Evolutionary conservation across 2,888 invertebrate species (phyloP), one percentile per base, ranked within the genome.

Genomic region (Lithophane leautieri): DNA sequence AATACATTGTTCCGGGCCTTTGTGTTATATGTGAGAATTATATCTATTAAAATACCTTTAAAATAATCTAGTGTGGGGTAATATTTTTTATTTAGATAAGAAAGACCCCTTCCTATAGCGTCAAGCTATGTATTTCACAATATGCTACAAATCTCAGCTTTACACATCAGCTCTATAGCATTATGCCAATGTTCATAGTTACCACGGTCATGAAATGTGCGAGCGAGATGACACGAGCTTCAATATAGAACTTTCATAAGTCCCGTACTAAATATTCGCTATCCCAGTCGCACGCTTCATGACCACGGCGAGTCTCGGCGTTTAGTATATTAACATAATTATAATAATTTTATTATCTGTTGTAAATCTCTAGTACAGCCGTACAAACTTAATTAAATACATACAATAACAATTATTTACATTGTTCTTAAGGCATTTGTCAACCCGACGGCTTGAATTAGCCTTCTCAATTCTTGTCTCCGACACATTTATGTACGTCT

Each of bases 381-480:
- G 76, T 75, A 79, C 78, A 83, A 88, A 89, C 88, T 82, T 87
- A 89, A 84, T 89, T 85, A 88, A 84, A 86, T 82, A 78, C 78
- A 88, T 88, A 88, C 86, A 83, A 87, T 87, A 86, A 89, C 86
- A 85, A 89, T 89, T 91, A 93, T 93, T 89, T 92, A 93, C 92
- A 92, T 89, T 82, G 86, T 85, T 87, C 70, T 76, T 92, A 92
- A 93, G 92, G 92, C 92, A 90, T 90, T 88, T 85, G 74, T 81
- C 80, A 70, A 82, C 63, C 81, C 78, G 73, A 66, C 56, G 66
- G 72, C 77, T 62, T 70, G 68, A 42, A 65, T 62, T 61, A 63
- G 78, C 81, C 72, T 72, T 65, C 60, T 28, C 54, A 47, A 65
- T 80, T 75, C 70, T 75, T 67, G 54, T 72, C 70, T 84, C 73